Percentiles rank a stretch among this genome's conserved stretches.
Conservation (phyloP, 2,888 invertebrate species). For the Apotomis betuletana region DNA sequence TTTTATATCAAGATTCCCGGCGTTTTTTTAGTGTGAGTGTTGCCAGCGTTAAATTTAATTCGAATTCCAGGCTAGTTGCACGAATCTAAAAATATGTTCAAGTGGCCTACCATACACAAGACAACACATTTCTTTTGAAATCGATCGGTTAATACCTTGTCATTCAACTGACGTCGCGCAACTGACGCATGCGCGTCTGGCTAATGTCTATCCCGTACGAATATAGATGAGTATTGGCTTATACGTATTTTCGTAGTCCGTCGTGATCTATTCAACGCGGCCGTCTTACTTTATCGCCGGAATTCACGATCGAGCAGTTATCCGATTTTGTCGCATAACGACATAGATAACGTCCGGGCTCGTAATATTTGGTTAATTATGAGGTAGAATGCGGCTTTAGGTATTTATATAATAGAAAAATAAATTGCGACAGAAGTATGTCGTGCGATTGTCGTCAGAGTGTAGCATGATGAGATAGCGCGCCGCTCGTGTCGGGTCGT, state of each 20-base stretch:
- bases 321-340: constrained; percentile 79
- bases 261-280: constrained; percentile 71
- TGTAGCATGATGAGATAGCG: constrained; percentile 46
- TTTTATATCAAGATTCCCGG: neutral
- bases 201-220: constrained; percentile 77
- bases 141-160: constrained; percentile 79
- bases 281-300: constrained; percentile 69
- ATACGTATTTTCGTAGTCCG: constrained; percentile 69
- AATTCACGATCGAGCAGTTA: constrained; percentile 70
- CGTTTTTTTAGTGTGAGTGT: neutral
- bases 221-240: constrained; percentile 73
- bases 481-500: constrained; percentile 53
- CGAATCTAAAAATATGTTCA: constrained; percentile 32
- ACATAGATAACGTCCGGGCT: constrained; percentile 73
- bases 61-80: constrained; percentile 12
- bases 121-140: constrained; percentile 73
- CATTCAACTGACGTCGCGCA: constrained; percentile 78
- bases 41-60: constrained; percentile 24
- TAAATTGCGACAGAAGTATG: constrained; percentile 70
- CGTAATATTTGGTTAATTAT: constrained; percentile 76
- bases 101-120: constrained; percentile 48
- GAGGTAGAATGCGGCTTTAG: constrained; percentile 70
- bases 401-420: constrained; percentile 73
- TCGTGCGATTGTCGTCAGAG: constrained; percentile 54
- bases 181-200: constrained; percentile 82